phyloP scores from a whole-genome alignment of 2,888 invertebrate genomes.

The Ormyrus thymus region DNA sequence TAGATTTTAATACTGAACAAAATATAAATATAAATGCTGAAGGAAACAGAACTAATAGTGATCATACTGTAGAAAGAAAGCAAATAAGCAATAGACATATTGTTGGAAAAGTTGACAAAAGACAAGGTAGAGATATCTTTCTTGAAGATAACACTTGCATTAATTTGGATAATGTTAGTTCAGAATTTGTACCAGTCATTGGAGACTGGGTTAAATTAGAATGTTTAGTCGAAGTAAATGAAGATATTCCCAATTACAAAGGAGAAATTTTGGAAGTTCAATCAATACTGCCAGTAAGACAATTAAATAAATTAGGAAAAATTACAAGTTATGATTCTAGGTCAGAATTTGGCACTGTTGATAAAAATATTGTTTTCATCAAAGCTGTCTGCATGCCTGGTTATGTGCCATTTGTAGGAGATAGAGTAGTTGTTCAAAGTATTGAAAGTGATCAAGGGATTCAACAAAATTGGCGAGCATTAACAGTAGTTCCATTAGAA shows the following conservation, averaged over 20 bases:
- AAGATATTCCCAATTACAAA: conserved; percentile 75
- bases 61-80: conserved; percentile 27
- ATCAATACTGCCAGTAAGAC: conserved; percentile 79
- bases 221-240: conserved; percentile 80
- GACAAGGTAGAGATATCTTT: conserved; percentile 71
- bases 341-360: conserved; percentile 77
- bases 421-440: conserved; percentile 81
- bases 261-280: conserved; percentile 80
- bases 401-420: conserved; percentile 78
- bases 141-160: conserved; percentile 79
- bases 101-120: conserved; percentile 73
- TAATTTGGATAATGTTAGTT: conserved; percentile 79
- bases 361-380: conserved; percentile 79
- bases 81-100: conserved; percentile 66
- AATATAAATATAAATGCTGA: no score
- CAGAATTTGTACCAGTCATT: conserved; percentile 81
- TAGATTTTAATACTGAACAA: no score
- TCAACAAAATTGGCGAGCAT: conserved; percentile 79
- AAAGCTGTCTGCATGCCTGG: conserved; percentile 76
- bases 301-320: conserved; percentile 76
- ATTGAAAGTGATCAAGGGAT: conserved; percentile 84
- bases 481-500: conserved; percentile 74
- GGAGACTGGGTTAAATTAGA: conserved; percentile 84
- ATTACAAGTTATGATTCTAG: conserved; percentile 74
- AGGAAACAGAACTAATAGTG: neutral